Base-by-base conservation (phyloP, 2,113 vertebrate genomes). In the Clinocottus analis region DNA sequence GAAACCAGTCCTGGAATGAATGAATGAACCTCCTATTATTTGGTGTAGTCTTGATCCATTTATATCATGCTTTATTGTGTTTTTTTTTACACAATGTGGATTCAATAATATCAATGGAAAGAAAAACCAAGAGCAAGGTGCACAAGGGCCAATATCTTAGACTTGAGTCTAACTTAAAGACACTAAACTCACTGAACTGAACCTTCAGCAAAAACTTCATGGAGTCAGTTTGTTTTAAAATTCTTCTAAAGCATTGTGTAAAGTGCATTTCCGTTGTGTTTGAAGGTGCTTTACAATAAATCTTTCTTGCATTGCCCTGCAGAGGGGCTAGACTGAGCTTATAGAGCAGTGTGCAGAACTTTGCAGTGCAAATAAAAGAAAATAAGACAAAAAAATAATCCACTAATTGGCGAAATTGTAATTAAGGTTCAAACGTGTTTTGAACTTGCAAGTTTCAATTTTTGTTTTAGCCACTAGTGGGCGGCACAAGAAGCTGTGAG, bases 1-100 rank as follows among this genome's bases (percentile, higher is more conserved):
- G 81, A 87, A 88, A 78, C 80, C 59, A 67, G 64, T 76, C 56
- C 68, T 78, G 77, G 75, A 83, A 73, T 67, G 39, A 23, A 67
- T 56, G 23, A 79, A 70, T 41, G 21, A n/a, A n/a, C n/a, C n/a
- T 58, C 25, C 39, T 19, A 56, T 31, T 35, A 59, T 56, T 53
- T 47, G 17, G 33, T 73, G 56, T 56, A 25, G 5, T n/a, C 45
- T 27, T 45, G 39, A 21, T 62, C 21, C 21, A 43, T 68, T 47
- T 49, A n/a, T 56, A 45, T 21, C 31, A 10, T 51, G 7, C 49
- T 76, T 72, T 13, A 67, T 29, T 67, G 55, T 35, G 23, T 13
- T 17, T 56, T 35, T 12, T 13, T n/a, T n/a, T n/a, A n/a, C n/a
- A 23, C 19, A 23, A 55, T 27, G 43, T 45, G 21, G 75, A 17